Base-by-base conservation (phyloP, 2,888 invertebrate genomes). In the Dinocampus coccinellae region DNA sequence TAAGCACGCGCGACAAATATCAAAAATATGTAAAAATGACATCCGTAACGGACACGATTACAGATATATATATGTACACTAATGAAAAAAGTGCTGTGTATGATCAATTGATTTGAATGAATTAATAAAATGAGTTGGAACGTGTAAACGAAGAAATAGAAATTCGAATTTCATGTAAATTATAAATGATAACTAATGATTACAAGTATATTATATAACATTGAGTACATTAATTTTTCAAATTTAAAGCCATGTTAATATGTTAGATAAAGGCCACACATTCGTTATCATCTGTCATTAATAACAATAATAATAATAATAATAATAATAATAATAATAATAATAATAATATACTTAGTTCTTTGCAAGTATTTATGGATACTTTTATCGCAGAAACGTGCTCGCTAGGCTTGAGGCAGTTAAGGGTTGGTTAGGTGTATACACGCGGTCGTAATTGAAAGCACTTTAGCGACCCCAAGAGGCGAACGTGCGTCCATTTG, bases 401-500 rank as follows among this genome's bases (percentile, higher is more conserved):
- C 61, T 47, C 16, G 47, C 47, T 61, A 22, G 36, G 42, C 63
- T 63, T 22, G 63, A 63, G 39, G 63, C 47, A 42, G 63, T 63
- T 63, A 42, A 63, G 80, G 72, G 75, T 66, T 66, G 72, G 80
- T 83, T 83, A 81, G 82, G 80, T 77, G 81, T 83, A 82, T 80
- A 80, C 80, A 80, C 80, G 39, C 39, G 39, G 39, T 39, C 16
- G 79, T 84, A 84, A 84, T 84, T 83, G 84, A 84, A 84, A 83
- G 83, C 83, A 84, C 84, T 84, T 83, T 80, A 81, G 80, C 78
- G 76, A 81, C 80, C 84, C 83, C 80, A 78, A 78, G 77, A 33
- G 34, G 26, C 22, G 34, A 53, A 65, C 64, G 64, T 53, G 34
- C 29, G 53, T 29, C 29, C 52, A 65, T 64, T 64, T 64, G 52